Base-by-base conservation (phyloP, 2,888 invertebrate genomes). In the Meliscaeva auricollis region DNA sequence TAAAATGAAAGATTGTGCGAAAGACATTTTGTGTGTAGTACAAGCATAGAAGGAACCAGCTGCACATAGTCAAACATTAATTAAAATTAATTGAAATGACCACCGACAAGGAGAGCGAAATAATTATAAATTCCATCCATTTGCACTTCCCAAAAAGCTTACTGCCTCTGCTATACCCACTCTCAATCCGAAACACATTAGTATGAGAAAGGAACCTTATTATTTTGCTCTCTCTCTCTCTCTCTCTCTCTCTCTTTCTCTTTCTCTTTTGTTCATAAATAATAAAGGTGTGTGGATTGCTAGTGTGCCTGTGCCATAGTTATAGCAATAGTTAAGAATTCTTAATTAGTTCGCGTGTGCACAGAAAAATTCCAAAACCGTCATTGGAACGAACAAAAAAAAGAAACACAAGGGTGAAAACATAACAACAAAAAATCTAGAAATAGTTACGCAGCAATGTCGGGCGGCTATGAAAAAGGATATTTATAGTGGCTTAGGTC, bases 271-370 rank as follows among this genome's bases (percentile, higher is more conserved):
- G 56, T 73, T 79, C 79, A 79, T 70, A 79, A 83, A 79, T 79
- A 79, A 74, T 83, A 79, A 83, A 74, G 41, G 82, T 73, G 69
- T 79, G 74, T 69, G 56, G 73, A 79, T 54, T 69, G 79, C 35
- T 44, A 64, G 62, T 62, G 20, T 72, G 22, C 73, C 30, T 62
- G 20, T 72, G 22, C 73, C 30, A 35, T 62, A 38, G n/a, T 68
- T 44, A 4, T 26, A 35, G 60, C 62, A 35, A 35, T 69, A 66
- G 35, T n/a, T n/a, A n/a, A n/a, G 38, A 62, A 48, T 22, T 32
- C 32, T 54, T 74, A 69, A 74, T 74, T 73, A 41, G 41, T 58
- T 84, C 70, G 83, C 83, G 80, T 84, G 80, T 80, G 66, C 44
- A 84, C 66, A 54, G 46, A 72, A 75, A 70, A 70, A 80, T 84